A percentile compares a stretch with the other conserved stretches of the same genome.
Evolutionary conservation across 2,888 invertebrate genomes (phyloP).

Genomic region (Ceramica pisi): DNA sequence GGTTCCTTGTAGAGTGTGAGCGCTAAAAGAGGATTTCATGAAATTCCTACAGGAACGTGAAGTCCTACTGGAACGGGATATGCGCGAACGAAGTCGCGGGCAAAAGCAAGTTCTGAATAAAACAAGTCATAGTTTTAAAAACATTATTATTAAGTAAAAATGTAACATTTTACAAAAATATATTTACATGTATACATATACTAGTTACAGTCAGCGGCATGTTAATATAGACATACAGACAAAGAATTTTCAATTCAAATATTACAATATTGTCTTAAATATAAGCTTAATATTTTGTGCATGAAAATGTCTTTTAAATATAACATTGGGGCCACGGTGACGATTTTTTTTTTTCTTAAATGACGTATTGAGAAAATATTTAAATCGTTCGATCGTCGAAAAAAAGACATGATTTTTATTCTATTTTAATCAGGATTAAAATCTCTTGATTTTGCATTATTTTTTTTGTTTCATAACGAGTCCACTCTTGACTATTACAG

Average conservation of each 20-base stretch:
- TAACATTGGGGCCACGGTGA: conserved; percentile 24
- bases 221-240: conserved; percentile 68
- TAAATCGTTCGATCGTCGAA: background rate
- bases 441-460: background rate
- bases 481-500: background rate
- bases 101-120: too few relatives aligned
- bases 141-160: conserved; percentile 89
- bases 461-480: background rate
- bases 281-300: conserved; percentile 54
- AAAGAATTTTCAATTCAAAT: conserved; percentile 57
- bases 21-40: too few relatives aligned
- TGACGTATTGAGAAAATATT: conserved; percentile 8
- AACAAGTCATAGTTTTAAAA: conserved; percentile 81
- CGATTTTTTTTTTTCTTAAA: conserved; percentile 21
- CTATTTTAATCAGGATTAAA: background rate
- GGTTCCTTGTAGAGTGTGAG: too few relatives aligned
- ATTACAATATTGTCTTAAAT: conserved; percentile 39
- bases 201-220: conserved; percentile 67
- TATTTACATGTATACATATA: conserved; percentile 85
- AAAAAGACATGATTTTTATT: background rate
- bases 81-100: too few relatives aligned
- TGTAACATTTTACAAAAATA: conserved; percentile 91
- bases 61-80: too few relatives aligned
- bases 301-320: conserved; percentile 27
- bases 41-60: too few relatives aligned